Conservation (phyloP, 2,113 vertebrate genomes). For the Istiophorus platypterus region DNA sequence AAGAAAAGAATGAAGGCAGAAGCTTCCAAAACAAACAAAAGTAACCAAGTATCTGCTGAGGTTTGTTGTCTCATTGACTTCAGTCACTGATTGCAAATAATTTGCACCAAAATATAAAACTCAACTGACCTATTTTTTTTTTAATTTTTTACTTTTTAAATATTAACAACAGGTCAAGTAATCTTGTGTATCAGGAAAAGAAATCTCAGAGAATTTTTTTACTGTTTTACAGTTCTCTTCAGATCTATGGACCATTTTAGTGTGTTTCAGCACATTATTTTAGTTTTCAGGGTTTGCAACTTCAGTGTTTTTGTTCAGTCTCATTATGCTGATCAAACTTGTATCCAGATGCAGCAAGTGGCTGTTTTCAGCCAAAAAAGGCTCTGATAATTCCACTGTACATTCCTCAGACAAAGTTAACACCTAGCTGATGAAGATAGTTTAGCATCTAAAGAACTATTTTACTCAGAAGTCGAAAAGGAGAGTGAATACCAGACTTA, state of each 20-base stretch:
- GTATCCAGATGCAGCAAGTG: neutral
- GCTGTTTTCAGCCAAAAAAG: no score
- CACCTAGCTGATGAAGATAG: neutral
- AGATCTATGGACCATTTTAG: neutral
- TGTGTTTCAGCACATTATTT: neutral
- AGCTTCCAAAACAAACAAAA: slow-evolving; percentile 5
- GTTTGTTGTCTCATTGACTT: slow-evolving; percentile 4
- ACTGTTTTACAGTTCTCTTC: neutral
- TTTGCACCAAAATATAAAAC: slow-evolving; percentile 15
- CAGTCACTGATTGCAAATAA: neutral
- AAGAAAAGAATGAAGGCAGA: neutral
- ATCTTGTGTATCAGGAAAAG: neutral
- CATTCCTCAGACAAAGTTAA: no score
- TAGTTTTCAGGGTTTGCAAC: neutral
- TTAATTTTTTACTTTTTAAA: no score
- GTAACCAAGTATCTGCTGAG: neutral
- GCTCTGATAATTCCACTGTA: no score
- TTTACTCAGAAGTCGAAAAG: neutral
- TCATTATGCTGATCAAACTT: neutral
- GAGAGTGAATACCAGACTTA: neutral
- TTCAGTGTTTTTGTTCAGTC: neutral
- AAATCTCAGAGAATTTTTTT: neutral
- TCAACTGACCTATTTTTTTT: neutral
- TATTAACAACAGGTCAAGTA: neutral
- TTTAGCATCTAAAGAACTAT: neutral